Conservation (phyloP, 2,888 invertebrate species). For the Pimpla rufipes region DNA sequence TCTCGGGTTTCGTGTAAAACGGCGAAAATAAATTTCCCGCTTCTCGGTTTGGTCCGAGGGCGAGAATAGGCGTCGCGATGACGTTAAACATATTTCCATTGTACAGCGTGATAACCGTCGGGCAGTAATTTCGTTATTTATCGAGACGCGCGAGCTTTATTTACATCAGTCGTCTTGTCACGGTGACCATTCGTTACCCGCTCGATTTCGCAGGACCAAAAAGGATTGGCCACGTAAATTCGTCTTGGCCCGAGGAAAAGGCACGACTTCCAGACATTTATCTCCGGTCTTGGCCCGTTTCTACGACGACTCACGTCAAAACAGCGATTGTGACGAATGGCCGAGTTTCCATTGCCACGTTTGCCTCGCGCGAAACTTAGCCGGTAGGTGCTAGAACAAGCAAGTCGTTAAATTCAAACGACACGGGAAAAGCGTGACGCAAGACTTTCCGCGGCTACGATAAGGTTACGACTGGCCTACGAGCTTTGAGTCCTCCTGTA, state of each 20-base stretch:
- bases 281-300: conserved; percentile 41
- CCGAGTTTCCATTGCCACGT: conserved; percentile 34
- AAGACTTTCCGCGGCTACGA: conserved; percentile 4
- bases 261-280: conserved; percentile 52
- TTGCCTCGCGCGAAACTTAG: conserved; percentile 27
- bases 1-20: conserved; percentile 22
- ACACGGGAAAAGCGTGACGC: conserved; percentile 20
- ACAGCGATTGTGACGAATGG: conserved; percentile 39
- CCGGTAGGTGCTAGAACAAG: conserved; percentile 3
- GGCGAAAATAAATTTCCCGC: conserved; percentile 20
- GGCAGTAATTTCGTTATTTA: conserved; percentile 38
- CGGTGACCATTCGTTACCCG: neutral
- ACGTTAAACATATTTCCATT: conserved; percentile 30
- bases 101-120: neutral
- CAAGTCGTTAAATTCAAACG: conserved; percentile 23
- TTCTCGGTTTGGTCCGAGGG: conserved; percentile 4
- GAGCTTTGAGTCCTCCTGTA: neutral
- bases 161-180: conserved; percentile 12
- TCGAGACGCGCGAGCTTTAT: neutral
- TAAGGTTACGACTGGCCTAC: neutral
- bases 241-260: conserved; percentile 25
- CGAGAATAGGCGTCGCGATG: conserved; percentile 24
- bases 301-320: conserved; percentile 54
- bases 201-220: conserved; percentile 20
- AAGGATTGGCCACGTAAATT: conserved; percentile 35